Conservation (phyloP, 1,140 invertebrate species). For the Hyles vespertilio region DNA sequence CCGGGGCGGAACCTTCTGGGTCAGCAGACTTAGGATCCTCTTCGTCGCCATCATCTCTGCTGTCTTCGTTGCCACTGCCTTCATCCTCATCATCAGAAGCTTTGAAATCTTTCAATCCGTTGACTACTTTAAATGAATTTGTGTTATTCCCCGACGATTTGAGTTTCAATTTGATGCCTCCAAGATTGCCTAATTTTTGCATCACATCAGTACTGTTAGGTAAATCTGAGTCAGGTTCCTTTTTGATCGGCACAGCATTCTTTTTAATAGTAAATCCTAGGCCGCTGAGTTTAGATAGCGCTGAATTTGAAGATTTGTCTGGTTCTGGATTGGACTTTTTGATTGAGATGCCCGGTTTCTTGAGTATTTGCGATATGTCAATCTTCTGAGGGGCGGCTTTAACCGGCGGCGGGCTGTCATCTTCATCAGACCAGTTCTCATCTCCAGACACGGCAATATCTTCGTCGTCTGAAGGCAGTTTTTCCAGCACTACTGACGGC, state of each 20-base stretch:
- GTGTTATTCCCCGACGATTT: conserved; percentile 55
- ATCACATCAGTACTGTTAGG: conserved; percentile 40
- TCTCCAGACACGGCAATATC: conserved; percentile 47
- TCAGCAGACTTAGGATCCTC: conserved; percentile 29
- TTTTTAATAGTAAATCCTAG: conserved; percentile 68
- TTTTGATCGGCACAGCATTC: conserved; percentile 50
- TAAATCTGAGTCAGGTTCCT: conserved; percentile 37
- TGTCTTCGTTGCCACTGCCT: conserved; percentile 44
- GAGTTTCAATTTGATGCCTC: conserved; percentile 62
- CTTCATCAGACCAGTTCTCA: conserved; percentile 66
- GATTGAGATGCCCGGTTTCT: conserved; percentile 49
- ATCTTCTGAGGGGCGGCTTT: conserved; percentile 54
- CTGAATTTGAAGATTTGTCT: conserved; percentile 41
- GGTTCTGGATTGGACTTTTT: conserved; percentile 40
- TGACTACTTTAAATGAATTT: conserved; percentile 62
- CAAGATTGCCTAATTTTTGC: conserved; percentile 56
- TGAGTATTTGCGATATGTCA: conserved; percentile 59
- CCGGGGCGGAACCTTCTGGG: conserved; percentile 33
- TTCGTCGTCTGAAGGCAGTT: conserved; percentile 65
- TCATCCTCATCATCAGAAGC: conserved; percentile 61
- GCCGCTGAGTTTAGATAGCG: conserved; percentile 56
- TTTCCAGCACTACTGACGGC: conserved; percentile 50
- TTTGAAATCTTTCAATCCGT: conserved; percentile 64
- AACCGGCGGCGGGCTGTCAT: conserved; percentile 28
- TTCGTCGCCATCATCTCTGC: conserved; percentile 33